Evolutionary conservation across 2,797 vertebrate genomes (phyloP).

Genomic region (Uromys caudimaculatus): DNA sequence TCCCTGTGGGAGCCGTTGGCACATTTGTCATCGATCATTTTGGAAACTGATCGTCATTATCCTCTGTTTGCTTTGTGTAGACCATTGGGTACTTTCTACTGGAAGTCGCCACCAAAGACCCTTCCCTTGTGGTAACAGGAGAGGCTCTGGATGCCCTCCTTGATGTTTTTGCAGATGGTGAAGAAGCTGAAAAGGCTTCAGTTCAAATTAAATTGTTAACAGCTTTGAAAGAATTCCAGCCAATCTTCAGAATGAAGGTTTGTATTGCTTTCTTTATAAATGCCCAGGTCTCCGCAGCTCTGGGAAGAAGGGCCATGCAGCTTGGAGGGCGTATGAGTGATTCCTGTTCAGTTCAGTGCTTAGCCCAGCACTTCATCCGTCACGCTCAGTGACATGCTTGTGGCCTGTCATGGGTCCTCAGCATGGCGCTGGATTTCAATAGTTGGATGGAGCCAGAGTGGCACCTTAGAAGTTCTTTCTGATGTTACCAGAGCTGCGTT

Average conservation of each 20-base stretch:
- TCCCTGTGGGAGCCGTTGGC: neutral
- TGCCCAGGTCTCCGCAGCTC: neutral
- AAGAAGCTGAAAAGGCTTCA: slow-evolving; percentile 93
- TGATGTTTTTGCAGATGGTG: slow-evolving; percentile 97
- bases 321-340: neutral
- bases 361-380: neutral
- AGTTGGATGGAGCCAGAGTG: neutral
- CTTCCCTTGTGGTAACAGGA: slow-evolving; percentile 94
- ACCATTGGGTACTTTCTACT: slow-evolving; percentile 95
- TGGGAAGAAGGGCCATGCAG: neutral
- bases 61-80: slow-evolving; percentile 84
- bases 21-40: neutral
- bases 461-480: neutral
- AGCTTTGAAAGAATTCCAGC: slow-evolving; percentile 94
- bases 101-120: slow-evolving; percentile 92
- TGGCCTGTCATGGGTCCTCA: neutral
- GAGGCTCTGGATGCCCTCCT: slow-evolving; percentile 97
- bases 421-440: neutral
- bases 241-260: slow-evolving; percentile 96
- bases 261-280: neutral
- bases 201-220: slow-evolving; percentile 92
- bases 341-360: neutral
- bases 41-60: neutral
- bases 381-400: neutral
- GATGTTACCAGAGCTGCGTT: neutral